Conservation (phyloP, 2,888 invertebrate species). For the Nyleta sp. region DNA sequence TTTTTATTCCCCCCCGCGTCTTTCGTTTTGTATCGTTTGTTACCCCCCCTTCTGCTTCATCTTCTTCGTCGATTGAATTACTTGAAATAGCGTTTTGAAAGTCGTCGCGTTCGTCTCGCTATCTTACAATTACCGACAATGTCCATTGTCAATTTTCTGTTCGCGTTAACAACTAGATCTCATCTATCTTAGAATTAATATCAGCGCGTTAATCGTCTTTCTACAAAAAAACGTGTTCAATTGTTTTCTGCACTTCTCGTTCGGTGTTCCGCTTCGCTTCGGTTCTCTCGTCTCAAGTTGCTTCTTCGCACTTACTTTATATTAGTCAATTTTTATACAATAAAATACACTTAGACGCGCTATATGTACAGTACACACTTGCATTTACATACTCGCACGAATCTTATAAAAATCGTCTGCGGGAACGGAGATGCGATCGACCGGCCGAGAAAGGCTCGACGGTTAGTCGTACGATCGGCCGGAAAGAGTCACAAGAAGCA, state of each 20-base stretch:
- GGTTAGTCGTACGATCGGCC: slow-evolving; percentile 10
- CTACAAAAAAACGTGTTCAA: slow-evolving; percentile 71
- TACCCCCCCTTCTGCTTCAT: slow-evolving; percentile 63
- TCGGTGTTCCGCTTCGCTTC: not conserved
- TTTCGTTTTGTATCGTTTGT: slow-evolving; percentile 39
- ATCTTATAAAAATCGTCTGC: slow-evolving; percentile 45
- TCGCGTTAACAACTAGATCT: slow-evolving; percentile 70
- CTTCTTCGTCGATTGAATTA: slow-evolving; percentile 31
- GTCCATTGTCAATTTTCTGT: slow-evolving; percentile 65
- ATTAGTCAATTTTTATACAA: slow-evolving; percentile 74
- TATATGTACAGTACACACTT: slow-evolving; percentile 65
- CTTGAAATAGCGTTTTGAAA: slow-evolving; percentile 19
- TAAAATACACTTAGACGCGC: slow-evolving; percentile 78
- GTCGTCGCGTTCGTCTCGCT: slow-evolving; percentile 65
- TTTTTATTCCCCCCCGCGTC: too few relatives aligned
- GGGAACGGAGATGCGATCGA: not conserved
- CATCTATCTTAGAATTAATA: slow-evolving; percentile 69
- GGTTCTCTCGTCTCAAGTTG: slow-evolving; percentile 4
- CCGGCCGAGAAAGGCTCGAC: slow-evolving; percentile 5
- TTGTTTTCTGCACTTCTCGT: slow-evolving; percentile 45
- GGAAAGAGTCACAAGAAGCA: slow-evolving; percentile 56
- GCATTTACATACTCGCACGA: slow-evolving; percentile 69
- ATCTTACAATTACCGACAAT: slow-evolving; percentile 67
- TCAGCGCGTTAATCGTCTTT: slow-evolving; percentile 69
- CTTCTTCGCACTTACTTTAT: slow-evolving; percentile 38